phyloP scores from a whole-genome alignment of 2,113 vertebrate species.

The Eolophus roseicapilla region DNA sequence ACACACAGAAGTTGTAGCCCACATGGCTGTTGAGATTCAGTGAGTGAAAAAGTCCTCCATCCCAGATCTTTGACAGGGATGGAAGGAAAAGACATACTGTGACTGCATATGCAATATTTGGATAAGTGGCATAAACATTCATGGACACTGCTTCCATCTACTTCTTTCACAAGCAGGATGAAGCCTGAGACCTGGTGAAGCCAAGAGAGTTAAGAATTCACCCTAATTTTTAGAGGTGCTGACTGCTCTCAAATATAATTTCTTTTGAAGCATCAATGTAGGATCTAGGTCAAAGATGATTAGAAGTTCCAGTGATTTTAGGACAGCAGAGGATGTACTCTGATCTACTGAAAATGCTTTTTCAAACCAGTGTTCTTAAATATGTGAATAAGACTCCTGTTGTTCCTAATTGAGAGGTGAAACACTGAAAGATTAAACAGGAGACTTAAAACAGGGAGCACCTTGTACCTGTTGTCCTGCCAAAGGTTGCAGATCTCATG shows the following conservation, averaged over 20 bases:
- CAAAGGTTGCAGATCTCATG: background rate
- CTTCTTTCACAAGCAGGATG: background rate
- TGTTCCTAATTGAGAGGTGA: background rate
- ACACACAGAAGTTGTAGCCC: background rate
- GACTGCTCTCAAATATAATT: background rate
- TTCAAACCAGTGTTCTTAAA: background rate
- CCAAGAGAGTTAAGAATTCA: background rate
- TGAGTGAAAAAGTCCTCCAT: background rate
- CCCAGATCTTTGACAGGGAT: background rate
- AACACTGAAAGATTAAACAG: background rate
- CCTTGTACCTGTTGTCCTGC: background rate
- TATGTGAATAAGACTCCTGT: background rate
- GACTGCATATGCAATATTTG: background rate
- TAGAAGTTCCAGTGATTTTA: background rate
- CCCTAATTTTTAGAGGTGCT: background rate
- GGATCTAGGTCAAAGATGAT: background rate
- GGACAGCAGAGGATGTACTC: background rate
- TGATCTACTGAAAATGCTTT: background rate
- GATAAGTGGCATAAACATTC: background rate
- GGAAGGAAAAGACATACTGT: background rate
- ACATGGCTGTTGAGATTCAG: background rate
- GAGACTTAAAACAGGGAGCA: background rate
- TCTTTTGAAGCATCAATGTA: background rate
- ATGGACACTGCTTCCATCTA: rapidly evolving
- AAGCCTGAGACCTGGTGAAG: background rate